Percentiles rank a stretch among this genome's conserved stretches.
phyloP scores from a whole-genome alignment of 2,888 invertebrate genomes.

The Pollenia angustigena region DNA sequence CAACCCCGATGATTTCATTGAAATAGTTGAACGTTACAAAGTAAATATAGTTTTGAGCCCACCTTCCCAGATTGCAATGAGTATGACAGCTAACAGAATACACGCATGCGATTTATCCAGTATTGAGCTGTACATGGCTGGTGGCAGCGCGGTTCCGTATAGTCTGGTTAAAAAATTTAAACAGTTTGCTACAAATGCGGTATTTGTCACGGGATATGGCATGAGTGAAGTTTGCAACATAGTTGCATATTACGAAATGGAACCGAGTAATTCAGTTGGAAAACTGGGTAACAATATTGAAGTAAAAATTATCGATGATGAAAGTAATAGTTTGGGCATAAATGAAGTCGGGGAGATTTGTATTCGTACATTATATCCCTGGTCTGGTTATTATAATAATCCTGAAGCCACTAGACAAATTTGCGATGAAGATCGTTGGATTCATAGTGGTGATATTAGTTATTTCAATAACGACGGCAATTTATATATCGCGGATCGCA shows the following conservation, averaged over 20 bases:
- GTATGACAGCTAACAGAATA: slow-evolving; percentile 70
- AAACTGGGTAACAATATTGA: slow-evolving; percentile 55
- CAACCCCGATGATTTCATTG: slow-evolving; percentile 71
- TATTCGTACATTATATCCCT: slow-evolving; percentile 75
- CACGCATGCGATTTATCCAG: slow-evolving; percentile 68
- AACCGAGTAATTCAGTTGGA: slow-evolving; percentile 71
- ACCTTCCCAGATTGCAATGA: slow-evolving; percentile 75
- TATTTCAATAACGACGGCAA: slow-evolving; percentile 80
- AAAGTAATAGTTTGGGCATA: slow-evolving; percentile 55
- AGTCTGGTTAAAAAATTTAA: slow-evolving; percentile 68
- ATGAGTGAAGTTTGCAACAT: slow-evolving; percentile 74
- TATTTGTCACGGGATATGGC: slow-evolving; percentile 74
- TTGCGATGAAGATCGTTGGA: slow-evolving; percentile 79
- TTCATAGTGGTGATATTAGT: slow-evolving; percentile 82
- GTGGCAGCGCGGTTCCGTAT: slow-evolving; percentile 74
- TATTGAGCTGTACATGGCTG: slow-evolving; percentile 67
- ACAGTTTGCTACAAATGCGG: slow-evolving; percentile 61
- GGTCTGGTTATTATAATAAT: slow-evolving; percentile 81
- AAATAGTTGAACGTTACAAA: slow-evolving; percentile 74
- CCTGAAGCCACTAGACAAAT: slow-evolving; percentile 76
- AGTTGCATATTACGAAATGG: slow-evolving; percentile 34
- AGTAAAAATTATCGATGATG: slow-evolving; percentile 74
- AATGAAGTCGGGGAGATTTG: slow-evolving; percentile 80
- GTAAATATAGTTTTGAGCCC: slow-evolving; percentile 69
- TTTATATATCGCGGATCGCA: slow-evolving; percentile 80